These are phyloP conservation scores for Acrocephalus kingi DNA, from an alignment of 2,113 vertebrate genomes.

Conservation along the genomic window DNA sequence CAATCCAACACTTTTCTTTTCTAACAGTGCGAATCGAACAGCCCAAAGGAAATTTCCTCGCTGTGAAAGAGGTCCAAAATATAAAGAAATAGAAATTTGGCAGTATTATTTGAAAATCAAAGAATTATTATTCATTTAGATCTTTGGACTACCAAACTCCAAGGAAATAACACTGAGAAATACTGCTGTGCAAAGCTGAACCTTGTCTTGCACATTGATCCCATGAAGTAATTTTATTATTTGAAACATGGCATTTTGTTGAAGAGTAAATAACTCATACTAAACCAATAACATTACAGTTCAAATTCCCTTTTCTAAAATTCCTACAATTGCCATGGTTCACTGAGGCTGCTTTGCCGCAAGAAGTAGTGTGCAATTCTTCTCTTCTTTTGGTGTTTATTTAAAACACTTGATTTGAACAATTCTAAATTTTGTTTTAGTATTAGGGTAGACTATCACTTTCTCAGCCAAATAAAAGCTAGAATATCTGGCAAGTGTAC, in stretches of 20 bases:
- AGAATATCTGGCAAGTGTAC: neutral
- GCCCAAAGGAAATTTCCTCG: slow-evolving; percentile 55
- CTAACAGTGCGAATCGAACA: slow-evolving; percentile 61
- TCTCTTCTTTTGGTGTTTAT: neutral
- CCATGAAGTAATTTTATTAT: neutral
- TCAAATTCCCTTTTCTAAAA: neutral
- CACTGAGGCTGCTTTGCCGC: neutral
- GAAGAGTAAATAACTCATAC: neutral
- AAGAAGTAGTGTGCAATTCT: neutral
- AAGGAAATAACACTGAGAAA: neutral
- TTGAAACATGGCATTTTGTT: neutral
- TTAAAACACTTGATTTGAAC: neutral
- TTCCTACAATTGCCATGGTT: neutral
- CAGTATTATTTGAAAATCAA: neutral
- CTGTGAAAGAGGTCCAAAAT: slow-evolving; percentile 24
- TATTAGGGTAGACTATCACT: neutral
- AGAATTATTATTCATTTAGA: neutral
- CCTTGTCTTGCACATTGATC: neutral
- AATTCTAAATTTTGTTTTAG: neutral
- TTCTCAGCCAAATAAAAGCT: neutral
- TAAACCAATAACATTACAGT: neutral
- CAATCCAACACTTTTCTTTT: slow-evolving; percentile 62
- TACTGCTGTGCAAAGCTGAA: neutral
- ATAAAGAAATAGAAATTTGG: neutral
- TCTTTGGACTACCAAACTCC: neutral